A percentile compares a stretch with the other conserved stretches of the same genome.
Evolutionary conservation across 2,888 invertebrate genomes (phyloP).

Genomic region (Phrixothrix hirtus): DNA sequence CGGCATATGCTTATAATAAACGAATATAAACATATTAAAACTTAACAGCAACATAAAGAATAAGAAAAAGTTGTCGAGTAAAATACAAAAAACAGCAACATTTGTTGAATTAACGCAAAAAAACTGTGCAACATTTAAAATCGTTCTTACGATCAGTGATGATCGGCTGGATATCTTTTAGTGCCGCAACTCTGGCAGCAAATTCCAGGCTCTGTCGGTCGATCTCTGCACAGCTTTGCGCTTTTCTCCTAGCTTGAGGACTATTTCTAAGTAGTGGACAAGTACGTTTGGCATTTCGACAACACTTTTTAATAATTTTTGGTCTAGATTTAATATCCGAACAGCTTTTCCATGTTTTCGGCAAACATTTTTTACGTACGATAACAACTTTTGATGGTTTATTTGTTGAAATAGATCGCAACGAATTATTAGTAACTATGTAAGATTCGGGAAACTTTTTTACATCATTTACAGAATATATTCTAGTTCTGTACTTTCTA

Average conservation of each 20-base stretch:
- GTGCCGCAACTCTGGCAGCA: constrained; percentile 27
- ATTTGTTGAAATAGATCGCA: constrained; percentile 28
- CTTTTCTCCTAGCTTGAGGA: constrained; percentile 45
- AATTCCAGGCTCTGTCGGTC: constrained; percentile 23
- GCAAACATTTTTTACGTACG: constrained; percentile 45
- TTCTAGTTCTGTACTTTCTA: constrained; percentile 11
- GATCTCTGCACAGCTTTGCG: constrained; percentile 51
- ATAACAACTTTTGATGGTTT: constrained; percentile 45
- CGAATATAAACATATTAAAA: constrained; percentile 2
- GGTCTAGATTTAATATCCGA: constrained; percentile 50
- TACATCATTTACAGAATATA: constrained; percentile 32
- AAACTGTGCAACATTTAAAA: constrained; percentile 35
- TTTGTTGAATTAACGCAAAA: constrained; percentile 21
- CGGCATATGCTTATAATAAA: constrained; percentile 4
- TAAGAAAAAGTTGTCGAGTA: constrained; percentile 9
- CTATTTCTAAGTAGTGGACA: constrained; percentile 50
- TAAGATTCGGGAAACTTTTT: constrained; percentile 57
- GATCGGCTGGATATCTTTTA: constrained; percentile 33
- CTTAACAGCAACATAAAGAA: constrained; percentile 1
- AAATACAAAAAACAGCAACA: constrained; percentile 15
- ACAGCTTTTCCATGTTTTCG: constrained; percentile 55
- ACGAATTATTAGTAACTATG: constrained; percentile 44
- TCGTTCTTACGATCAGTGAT: constrained; percentile 36
- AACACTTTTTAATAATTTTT: constrained; percentile 52
- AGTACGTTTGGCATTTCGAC: constrained; percentile 51